phyloP scores from a whole-genome alignment of 2,888 invertebrate species.

The Drosophila melanosoma region DNA sequence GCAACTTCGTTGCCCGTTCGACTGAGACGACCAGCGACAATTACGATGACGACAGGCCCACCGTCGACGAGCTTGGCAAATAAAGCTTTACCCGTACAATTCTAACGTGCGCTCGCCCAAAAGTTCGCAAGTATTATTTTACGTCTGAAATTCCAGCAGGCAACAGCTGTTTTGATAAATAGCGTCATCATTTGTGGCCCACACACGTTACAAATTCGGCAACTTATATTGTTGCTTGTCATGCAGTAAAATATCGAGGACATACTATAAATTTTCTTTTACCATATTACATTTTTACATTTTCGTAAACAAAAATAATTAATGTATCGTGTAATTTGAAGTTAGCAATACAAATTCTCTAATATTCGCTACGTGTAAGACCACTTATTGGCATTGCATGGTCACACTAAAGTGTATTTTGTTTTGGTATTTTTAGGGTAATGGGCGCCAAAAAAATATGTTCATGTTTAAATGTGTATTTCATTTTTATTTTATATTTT shows the following conservation, averaged over 20 bases:
- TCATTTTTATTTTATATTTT: slow-evolving; percentile 14
- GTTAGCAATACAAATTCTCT: too few species aligned
- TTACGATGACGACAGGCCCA: slow-evolving; percentile 17
- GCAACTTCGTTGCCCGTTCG: slow-evolving; percentile 58
- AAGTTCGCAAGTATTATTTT: slow-evolving; percentile 33
- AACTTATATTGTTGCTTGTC: background rate
- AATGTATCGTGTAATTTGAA: background rate
- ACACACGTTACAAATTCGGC: slow-evolving; percentile 27
- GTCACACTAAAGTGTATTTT: slow-evolving; percentile 11
- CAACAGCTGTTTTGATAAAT: slow-evolving; percentile 43
- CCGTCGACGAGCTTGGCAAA: slow-evolving; percentile 9
- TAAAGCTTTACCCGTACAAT: slow-evolving; percentile 32
- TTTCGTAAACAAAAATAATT: background rate
- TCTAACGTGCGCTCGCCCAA: slow-evolving; percentile 13
- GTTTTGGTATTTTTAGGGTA: background rate
- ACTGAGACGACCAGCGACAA: slow-evolving; percentile 37
- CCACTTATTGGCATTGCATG: background rate
- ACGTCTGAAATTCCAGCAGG: slow-evolving; percentile 16
- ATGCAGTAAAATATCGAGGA: background rate
- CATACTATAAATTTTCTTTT: background rate
- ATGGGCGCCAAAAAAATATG: background rate
- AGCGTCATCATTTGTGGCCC: background rate
- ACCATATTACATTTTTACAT: background rate
- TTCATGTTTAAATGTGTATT: slow-evolving; percentile 15
- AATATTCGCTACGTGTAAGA: background rate